Conservation (phyloP, 2,888 invertebrate species). For the Campoplex capitator region DNA sequence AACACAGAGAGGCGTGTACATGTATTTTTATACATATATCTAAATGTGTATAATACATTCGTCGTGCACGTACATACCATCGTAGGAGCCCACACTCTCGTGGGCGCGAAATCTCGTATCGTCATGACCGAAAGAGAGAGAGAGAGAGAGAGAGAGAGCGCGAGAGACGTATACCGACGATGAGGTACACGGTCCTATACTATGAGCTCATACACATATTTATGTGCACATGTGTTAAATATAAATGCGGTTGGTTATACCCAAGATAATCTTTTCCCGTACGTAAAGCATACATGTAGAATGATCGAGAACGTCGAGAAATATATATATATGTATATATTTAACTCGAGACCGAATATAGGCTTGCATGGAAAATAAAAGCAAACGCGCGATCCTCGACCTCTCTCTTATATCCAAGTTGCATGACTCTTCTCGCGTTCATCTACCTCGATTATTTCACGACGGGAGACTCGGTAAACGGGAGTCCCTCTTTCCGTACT, state of each 20-base stretch:
- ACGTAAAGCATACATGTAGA: slow-evolving; percentile 12
- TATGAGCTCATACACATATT: not conserved
- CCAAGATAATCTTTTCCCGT: slow-evolving; percentile 40
- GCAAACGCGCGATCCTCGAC: slow-evolving; percentile 60
- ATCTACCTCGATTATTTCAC: slow-evolving; percentile 31
- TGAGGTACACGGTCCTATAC: slow-evolving; percentile 9
- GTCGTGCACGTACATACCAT: slow-evolving; percentile 27
- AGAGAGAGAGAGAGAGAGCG: not conserved
- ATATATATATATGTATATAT: slow-evolving; percentile 35
- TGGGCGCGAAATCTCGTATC: slow-evolving; percentile 70
- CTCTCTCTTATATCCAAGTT: slow-evolving; percentile 2
- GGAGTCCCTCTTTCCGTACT: too few relatives aligned
- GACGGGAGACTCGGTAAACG: slow-evolving; percentile 23
- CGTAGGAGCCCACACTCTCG: slow-evolving; percentile 76
- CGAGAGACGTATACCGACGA: slow-evolving; percentile 6
- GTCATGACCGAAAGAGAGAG: slow-evolving; percentile 70
- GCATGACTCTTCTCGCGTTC: slow-evolving; percentile 4
- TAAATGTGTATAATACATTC: slow-evolving; percentile 12
- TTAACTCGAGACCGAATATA: slow-evolving; percentile 49
- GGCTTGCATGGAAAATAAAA: slow-evolving; percentile 65
- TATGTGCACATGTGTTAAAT: not conserved
- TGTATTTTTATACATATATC: slow-evolving; percentile 27
- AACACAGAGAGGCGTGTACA: not conserved
- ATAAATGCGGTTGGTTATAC: not conserved
- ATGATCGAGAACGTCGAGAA: slow-evolving; percentile 36